Evolutionary conservation across 1,140 invertebrate species (phyloP), one percentile per base, ranked within the genome.

Genomic region (Leguminivora glycinivorella): DNA sequence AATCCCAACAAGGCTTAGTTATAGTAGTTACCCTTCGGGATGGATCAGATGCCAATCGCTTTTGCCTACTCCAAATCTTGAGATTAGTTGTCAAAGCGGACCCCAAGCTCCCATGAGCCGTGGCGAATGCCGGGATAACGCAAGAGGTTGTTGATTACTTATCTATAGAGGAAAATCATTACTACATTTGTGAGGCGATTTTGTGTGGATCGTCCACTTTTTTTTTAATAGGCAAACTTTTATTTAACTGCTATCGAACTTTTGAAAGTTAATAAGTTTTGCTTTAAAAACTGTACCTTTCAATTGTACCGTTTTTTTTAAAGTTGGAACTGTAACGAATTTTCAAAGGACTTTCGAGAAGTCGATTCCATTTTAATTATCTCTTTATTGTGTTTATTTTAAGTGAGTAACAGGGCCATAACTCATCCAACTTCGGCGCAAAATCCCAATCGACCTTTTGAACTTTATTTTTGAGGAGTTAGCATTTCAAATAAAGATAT

Each of bases 341-440:
- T 31, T 63, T 17, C n/a, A 63, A 63, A 29, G 26, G 14, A 63
- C 58, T 34, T 63, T n/a, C 58, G 58, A 63, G 14, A 17, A 29
- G 25, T 63, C 26, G 29, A 29, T 58, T 58, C 29, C 9, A n/a
- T 34, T 63, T 63, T 63, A 63, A 63, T 63, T 63, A 63, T 29
- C 6, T 34, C n/a, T 29, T 31, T n/a, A 31, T 63, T 31, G 29
- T 63, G 25, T 63, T 63, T 63, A 29, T 17, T 63, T 31, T 63
- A 63, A 60, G 25, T 63, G 26, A 29, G 26, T 29, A 29, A 63
- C 17, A 52, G 47, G 17, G 17, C 17, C 47, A 52, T 52, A 52
- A 52, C 19, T 52, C 47, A 52, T 22, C 14, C 40, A 43, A 43
- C 38, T 12, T n/a, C 40, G 4, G 40, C n/a, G 14, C 6, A 43